Conservation (phyloP, 92 coral and sea anemone genomes). For the Epizoanthus rinbou region DNA sequence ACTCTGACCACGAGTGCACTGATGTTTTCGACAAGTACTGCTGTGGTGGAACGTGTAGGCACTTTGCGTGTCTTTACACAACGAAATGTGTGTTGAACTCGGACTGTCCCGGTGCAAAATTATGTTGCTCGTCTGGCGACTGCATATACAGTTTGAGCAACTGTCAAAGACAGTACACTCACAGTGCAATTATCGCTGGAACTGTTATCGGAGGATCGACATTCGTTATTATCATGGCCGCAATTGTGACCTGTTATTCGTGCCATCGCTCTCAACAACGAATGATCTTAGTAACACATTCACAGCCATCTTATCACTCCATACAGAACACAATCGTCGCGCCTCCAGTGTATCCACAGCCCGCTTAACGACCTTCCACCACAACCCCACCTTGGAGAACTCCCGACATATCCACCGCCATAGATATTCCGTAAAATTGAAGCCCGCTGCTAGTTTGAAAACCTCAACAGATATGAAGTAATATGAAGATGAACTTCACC, state of each 20-base stretch:
- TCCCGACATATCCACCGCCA: neutral
- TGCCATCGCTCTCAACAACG: constrained; percentile 10
- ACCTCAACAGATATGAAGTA: too few species aligned
- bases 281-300: neutral
- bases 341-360: neutral
- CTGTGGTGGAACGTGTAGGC: constrained; percentile 20
- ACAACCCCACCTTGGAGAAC: neutral
- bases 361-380: neutral
- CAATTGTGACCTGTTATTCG: neutral
- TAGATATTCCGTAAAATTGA: too few species aligned
- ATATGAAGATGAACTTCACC: too few species aligned
- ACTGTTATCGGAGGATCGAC: neutral
- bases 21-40: neutral
- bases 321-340: neutral
- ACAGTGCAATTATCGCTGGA: constrained; percentile 8
- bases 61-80: neutral
- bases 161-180: neutral
- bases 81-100: neutral
- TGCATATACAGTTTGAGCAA: neutral
- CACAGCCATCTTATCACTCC: too few species aligned
- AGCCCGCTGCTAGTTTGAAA: too few species aligned
- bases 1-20: neutral
- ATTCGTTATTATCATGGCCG: neutral
- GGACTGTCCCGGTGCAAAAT: constrained; percentile 17
- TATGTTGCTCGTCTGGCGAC: constrained; percentile 38